phyloP scores from a whole-genome alignment of 2,113 vertebrate genomes.

The Marmota flaviventris region DNA sequence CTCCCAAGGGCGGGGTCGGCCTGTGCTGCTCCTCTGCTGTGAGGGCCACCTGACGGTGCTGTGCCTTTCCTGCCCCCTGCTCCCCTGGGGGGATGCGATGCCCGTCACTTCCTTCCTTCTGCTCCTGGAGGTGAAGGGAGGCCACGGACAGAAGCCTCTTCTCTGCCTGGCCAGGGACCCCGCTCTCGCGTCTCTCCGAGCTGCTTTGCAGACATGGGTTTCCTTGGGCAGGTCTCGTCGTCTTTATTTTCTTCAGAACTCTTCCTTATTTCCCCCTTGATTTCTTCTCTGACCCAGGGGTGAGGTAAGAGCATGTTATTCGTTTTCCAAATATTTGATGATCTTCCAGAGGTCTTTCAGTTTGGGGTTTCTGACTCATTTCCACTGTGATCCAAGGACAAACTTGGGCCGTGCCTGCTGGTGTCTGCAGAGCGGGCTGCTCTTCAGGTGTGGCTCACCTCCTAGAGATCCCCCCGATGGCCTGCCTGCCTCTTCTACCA shows the following conservation, averaged over 20 bases:
- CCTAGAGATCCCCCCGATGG: rapidly evolving
- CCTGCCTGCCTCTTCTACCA: neutral
- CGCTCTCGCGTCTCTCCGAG: no score
- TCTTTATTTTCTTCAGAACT: neutral
- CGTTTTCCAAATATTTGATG: neutral
- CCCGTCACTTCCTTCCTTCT: neutral
- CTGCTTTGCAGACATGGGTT: no score
- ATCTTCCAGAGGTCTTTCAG: neutral
- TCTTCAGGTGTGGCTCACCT: rapidly evolving
- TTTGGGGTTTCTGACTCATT: neutral
- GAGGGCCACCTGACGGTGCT: rapidly evolving
- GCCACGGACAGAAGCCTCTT: neutral
- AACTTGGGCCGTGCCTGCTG: neutral
- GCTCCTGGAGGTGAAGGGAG: neutral
- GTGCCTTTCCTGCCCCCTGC: neutral
- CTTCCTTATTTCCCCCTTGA: neutral
- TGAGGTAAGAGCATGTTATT: neutral
- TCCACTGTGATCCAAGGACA: neutral
- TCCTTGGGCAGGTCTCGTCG: neutral
- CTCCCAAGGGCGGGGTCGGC: no score
- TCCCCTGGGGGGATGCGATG: neutral
- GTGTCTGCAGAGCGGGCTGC: rapidly evolving
- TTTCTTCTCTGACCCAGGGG: neutral
- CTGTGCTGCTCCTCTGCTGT: neutral
- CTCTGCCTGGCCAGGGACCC: neutral